phyloP scores from a whole-genome alignment of 2,113 vertebrate species.

The Pyrgilauda ruficollis region DNA sequence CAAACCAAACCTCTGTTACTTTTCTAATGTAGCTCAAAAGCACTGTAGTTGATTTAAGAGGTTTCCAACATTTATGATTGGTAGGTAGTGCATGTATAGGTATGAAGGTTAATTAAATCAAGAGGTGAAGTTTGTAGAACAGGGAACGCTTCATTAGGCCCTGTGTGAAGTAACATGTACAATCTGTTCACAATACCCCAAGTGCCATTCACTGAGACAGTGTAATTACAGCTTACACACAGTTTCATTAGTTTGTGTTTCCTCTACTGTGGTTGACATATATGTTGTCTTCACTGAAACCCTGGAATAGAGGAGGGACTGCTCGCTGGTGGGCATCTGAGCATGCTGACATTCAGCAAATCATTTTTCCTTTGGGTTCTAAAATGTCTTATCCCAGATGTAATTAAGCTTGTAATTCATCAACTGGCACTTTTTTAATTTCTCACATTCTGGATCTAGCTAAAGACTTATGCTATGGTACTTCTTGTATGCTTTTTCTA shows the following conservation, averaged over 20 bases:
- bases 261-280: conserved; percentile 58
- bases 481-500: neutral
- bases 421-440: neutral
- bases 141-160: conserved; percentile 70
- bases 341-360: conserved; percentile 52
- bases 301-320: conserved; percentile 23
- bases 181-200: conserved; percentile 52
- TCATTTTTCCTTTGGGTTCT: conserved; percentile 49
- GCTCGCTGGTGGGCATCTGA: conserved; percentile 64
- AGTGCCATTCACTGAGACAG: conserved; percentile 42
- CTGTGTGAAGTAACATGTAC: conserved; percentile 51
- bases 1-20: neutral
- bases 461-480: neutral
- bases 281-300: conserved; percentile 51
- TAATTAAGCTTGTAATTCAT: conserved; percentile 65
- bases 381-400: conserved; percentile 32
- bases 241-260: conserved; percentile 59
- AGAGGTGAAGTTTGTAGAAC: conserved; percentile 68
- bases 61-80: neutral
- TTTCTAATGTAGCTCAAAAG: neutral
- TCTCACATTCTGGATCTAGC: neutral
- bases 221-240: conserved; percentile 69
- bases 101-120: conserved; percentile 69
- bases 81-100: neutral
- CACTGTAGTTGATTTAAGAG: neutral